Base-by-base conservation (phyloP, 2,113 vertebrate genomes). In the Lagopus muta region DNA sequence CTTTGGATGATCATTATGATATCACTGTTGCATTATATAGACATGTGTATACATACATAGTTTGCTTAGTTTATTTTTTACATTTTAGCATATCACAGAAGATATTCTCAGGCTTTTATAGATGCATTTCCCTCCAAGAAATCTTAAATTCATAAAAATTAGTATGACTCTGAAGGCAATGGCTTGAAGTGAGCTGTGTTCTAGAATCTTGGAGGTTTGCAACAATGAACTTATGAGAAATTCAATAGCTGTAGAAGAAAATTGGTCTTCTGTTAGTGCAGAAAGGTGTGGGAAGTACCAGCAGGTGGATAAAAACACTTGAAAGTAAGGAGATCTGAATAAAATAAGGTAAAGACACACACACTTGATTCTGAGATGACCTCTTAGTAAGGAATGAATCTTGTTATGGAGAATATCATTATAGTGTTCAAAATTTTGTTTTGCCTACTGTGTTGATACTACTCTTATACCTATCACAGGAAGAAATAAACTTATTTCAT, bases 401-500 rank as follows among this genome's bases (percentile, higher is more conserved):
- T 74, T 43, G 4, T 43, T n/a, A 13, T n/a, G 19, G 76, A 87
- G 40, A 82, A 55, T 13, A 62, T 64, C 34, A 65, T 78, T 58
- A 76, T 4, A 70, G 4, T 17, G 80, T 82, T 85, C 55, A 12
- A 52, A 40, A 19, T 19, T 82, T 84, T 92, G 17, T 88, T 92
- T 58, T 62, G 32, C 13, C 11, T 61, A n/a, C 11, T 67, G 7
- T 80, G 75, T 86, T 83, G 55, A 61, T 45, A 47, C 10, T 65
- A 42, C 21, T 64, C 88, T 90, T 30, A 92, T 69, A 58, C 77
- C 74, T 94, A 89, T 88, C 45, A 36, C 47, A 87, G 79, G 60
- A 91, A 82, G 40, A 76, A 40, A 88, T 95, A 94, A 96, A 89
- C 57, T 92, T 93, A 48, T 74, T 96, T 96, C 95, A 88, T 92